Percentiles rank a stretch among this genome's conserved stretches.
Conservation (phyloP, 2,113 vertebrate genomes). For the Crocuta crocuta region DNA sequence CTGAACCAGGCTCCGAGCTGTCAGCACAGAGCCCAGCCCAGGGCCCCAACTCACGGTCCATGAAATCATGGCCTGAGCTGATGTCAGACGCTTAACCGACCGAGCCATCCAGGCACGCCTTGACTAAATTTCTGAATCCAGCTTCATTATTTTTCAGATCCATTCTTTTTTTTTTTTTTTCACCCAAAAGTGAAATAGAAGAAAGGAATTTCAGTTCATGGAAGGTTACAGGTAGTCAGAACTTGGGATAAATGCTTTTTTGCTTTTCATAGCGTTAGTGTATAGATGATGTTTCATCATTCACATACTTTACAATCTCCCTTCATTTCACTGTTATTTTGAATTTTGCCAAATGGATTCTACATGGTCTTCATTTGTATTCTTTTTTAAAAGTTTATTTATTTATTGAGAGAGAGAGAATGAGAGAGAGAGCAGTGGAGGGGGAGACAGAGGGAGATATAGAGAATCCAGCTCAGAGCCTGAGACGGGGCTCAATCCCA, state of each 20-base stretch:
- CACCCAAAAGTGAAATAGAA: background rate
- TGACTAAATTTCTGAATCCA: background rate
- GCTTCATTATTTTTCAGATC: background rate
- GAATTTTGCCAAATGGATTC: background rate
- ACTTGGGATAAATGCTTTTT: background rate
- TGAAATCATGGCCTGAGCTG: background rate
- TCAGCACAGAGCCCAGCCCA: background rate
- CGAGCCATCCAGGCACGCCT: background rate
- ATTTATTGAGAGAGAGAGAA: no score
- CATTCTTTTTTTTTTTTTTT: background rate
- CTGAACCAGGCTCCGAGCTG: background rate
- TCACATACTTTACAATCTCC: background rate
- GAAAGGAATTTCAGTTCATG: background rate
- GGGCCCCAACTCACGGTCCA: background rate
- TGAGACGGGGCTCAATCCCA: no score
- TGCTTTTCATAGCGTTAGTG: background rate
- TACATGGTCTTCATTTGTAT: accelerated
- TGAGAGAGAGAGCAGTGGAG: no score
- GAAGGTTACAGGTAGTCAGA: background rate
- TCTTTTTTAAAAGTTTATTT: no score
- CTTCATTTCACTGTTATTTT: background rate
- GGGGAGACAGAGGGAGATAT: no score
- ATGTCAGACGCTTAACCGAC: background rate
- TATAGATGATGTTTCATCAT: background rate
- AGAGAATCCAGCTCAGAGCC: no score